Conservation (phyloP, 2,888 invertebrate genomes). For the Macroteleia sp. region DNA sequence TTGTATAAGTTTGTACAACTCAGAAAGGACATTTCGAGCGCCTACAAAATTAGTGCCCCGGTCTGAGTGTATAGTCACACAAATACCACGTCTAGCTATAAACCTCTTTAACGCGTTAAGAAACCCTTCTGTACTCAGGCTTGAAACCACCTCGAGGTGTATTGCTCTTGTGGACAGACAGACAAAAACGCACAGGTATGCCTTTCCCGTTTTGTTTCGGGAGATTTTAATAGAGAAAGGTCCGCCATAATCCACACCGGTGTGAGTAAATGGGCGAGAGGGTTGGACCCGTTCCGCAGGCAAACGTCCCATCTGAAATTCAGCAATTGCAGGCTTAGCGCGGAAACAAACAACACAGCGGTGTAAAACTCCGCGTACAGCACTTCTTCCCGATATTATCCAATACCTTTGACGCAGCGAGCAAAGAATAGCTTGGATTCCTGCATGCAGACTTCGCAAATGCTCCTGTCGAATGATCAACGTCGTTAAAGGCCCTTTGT, state of each 20-base stretch:
- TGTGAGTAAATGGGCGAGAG: slow-evolving; percentile 62
- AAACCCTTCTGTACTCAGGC: too few species aligned
- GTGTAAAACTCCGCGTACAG: not conserved
- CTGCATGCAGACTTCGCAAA: slow-evolving; percentile 17
- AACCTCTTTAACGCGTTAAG: too few species aligned
- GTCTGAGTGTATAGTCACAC: too few species aligned
- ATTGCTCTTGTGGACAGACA: slow-evolving; percentile 64
- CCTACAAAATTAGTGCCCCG: too few species aligned
- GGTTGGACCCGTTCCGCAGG: slow-evolving; percentile 24
- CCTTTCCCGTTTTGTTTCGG: slow-evolving; percentile 35
- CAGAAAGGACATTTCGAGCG: too few species aligned
- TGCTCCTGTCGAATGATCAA: slow-evolving; percentile 30
- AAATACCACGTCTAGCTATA: too few species aligned
- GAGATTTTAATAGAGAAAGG: slow-evolving; percentile 17
- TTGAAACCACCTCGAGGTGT: slow-evolving; percentile 64
- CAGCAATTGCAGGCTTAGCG: not conserved
- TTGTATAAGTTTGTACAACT: too few species aligned
- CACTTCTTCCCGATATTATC: not conserved
- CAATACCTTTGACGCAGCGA: not conserved
- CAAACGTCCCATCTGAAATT: slow-evolving; percentile 1
- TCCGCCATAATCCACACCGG: slow-evolving; percentile 53
- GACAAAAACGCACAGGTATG: slow-evolving; percentile 63
- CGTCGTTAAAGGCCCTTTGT: slow-evolving; percentile 22
- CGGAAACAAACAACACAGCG: slow-evolving; percentile 2
- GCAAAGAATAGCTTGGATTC: slow-evolving; percentile 8